Base-by-base conservation (phyloP, 2,113 vertebrate species). In the Setophaga kirtlandii region DNA sequence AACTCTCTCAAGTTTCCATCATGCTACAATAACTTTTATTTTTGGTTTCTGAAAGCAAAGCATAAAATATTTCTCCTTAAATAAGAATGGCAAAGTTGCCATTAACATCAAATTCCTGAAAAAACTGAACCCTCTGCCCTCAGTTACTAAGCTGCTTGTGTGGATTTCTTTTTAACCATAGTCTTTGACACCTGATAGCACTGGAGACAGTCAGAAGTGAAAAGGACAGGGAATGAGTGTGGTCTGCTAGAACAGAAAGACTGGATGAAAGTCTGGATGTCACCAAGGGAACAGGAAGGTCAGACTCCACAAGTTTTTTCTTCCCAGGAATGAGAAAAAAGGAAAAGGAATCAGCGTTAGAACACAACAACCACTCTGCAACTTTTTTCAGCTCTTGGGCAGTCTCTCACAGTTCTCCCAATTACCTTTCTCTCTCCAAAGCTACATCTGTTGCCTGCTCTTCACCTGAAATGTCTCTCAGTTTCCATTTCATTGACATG, bases 231-330 rank as follows among this genome's bases (percentile, higher is more conserved):
- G 23, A 16, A 14, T 47, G 28, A 71, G 30, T 33, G 23, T n/a
- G 25, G 20, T 8, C 67, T 8, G 2, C 52, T 35, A 20, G 58
- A 82, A 49, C 42, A 55, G 47, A 69, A 71, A 11, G 44, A n/a
- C n/a, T 58, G 64, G 41, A 27, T 9, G 5, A 69, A 13, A n/a
- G 18, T 68, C n/a, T 78, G 42, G 24, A 37, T 3, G 3, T 50
- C 73, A 69, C 30, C 0, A 0, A 56, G 37, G 64, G 47, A 69
- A 62, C 2, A 2, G 18, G 39, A 39, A 50, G 31, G 11, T 50
- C 7, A 5, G 30, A 55, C 21, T 19, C 30, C 25, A 19, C 12
- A 33, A 28, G 12, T 9, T 35, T 84, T 71, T 60, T 68, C 68
- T 79, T 19, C 5, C 0, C 1, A 2, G n/a, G 23, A 78, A 53